These are phyloP conservation scores for Steinernema feltiae DNA, from an alignment of 1,140 invertebrate species.

Conservation along the genomic window DNA sequence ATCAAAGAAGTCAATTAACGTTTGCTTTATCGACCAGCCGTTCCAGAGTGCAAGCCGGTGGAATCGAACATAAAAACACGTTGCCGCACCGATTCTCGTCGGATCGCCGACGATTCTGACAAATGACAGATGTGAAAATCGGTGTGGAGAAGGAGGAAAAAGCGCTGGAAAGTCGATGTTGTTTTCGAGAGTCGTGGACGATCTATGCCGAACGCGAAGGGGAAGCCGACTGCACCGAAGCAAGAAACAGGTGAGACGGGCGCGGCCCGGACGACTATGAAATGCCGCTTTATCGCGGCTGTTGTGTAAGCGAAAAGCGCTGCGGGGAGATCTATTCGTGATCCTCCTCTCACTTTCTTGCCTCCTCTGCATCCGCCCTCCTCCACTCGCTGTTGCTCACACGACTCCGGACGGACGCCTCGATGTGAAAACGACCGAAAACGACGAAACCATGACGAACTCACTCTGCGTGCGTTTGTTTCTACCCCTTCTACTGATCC, in stretches of 20 bases:
- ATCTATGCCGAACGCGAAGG: background rate
- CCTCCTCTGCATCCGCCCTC: background rate
- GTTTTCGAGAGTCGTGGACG: background rate
- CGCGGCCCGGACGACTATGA: too few relatives aligned
- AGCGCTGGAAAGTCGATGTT: background rate
- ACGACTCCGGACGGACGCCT: background rate
- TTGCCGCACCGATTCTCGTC: too few relatives aligned
- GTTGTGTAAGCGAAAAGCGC: too few relatives aligned
- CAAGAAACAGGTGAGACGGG: background rate
- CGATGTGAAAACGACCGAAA: constrained; percentile 11
- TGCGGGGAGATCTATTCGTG: too few relatives aligned
- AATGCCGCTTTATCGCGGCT: too few relatives aligned
- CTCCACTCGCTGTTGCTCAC: background rate
- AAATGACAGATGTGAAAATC: background rate
- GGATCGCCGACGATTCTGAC: background rate
- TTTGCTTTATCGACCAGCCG: too few relatives aligned
- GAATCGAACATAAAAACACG: too few relatives aligned
- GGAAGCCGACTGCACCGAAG: background rate
- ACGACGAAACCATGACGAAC: background rate
- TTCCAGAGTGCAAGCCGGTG: too few relatives aligned
- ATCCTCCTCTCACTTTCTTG: too few relatives aligned
- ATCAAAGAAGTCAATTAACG: too few relatives aligned
- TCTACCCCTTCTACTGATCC: background rate
- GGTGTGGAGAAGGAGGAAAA: background rate
- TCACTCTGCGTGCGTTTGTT: background rate